phyloP scores from a whole-genome alignment of 92 coral and sea anemone genomes.

The Heliopora coerulea region DNA sequence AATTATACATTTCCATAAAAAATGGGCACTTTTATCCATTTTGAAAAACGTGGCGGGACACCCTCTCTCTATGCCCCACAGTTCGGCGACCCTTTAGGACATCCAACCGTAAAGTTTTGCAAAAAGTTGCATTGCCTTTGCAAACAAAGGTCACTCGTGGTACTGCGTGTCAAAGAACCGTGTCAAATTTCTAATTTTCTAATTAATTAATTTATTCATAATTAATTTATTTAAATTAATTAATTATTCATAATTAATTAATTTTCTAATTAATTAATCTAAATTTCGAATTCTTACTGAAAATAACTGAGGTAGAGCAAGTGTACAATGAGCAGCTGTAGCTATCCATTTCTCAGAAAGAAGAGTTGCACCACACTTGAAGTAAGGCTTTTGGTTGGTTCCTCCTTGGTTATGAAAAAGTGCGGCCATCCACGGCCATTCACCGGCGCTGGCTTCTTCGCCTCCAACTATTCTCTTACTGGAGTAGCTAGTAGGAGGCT shows the following conservation, averaged over 20 bases:
- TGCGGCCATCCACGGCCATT: constrained; percentile 99
- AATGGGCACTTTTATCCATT: too few relatives aligned
- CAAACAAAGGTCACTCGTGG: too few relatives aligned
- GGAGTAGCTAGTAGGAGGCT: constrained; percentile 14
- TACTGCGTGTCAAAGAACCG: too few relatives aligned
- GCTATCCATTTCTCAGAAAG: constrained; percentile 84
- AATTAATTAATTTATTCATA: too few relatives aligned
- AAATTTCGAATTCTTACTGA: constrained; percentile 15
- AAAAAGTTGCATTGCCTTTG: too few relatives aligned
- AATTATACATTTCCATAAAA: too few relatives aligned
- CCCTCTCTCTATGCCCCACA: too few relatives aligned
- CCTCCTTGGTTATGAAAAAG: constrained; percentile 57
- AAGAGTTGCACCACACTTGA: constrained; percentile 92
- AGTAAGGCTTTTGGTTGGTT: constrained; percentile 59
- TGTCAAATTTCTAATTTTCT: too few relatives aligned
- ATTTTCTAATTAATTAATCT: neutral
- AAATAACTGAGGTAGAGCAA: constrained; percentile 29
- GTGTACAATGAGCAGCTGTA: constrained; percentile 91
- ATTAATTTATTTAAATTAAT: neutral
- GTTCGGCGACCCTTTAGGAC: too few relatives aligned
- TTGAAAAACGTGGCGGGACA: too few relatives aligned
- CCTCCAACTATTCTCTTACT: constrained; percentile 57
- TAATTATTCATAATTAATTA: neutral
- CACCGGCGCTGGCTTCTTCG: constrained; percentile 72
- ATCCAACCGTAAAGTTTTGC: too few relatives aligned